Evolutionary conservation across 2,113 vertebrate species (phyloP).

Genomic region (Cephalopterus ornatus): DNA sequence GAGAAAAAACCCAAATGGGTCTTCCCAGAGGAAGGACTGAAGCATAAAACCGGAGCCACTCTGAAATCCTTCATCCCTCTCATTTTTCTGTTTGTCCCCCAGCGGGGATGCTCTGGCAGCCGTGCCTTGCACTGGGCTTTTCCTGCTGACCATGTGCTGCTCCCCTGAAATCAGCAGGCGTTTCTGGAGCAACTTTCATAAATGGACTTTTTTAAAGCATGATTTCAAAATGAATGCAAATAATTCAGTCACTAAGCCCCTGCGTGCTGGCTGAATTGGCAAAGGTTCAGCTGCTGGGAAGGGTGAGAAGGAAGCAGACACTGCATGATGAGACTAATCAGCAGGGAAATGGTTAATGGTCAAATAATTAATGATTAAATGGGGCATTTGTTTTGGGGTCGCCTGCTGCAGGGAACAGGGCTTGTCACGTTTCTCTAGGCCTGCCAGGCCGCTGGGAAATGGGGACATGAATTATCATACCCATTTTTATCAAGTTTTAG

Average conservation of each 20-base stretch:
- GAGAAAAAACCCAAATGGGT: background rate
- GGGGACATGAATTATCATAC: background rate
- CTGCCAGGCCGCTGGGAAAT: background rate
- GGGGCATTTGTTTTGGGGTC: background rate
- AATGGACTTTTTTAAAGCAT: background rate
- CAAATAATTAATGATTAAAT: background rate
- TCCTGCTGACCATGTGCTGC: background rate
- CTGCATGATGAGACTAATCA: background rate
- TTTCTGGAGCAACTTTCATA: background rate
- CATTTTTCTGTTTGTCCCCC: background rate
- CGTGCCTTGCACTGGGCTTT: background rate
- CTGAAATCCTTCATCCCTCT: background rate
- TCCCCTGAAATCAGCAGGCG: background rate
- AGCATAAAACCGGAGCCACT: background rate
- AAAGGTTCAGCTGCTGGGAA: background rate
- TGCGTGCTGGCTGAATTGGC: fast-evolving
- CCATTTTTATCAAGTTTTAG: background rate
- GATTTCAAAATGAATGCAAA: background rate
- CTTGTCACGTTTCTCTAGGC: background rate
- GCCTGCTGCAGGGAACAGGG: background rate
- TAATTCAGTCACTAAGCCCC: background rate
- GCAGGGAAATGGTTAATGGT: background rate
- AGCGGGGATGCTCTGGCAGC: background rate
- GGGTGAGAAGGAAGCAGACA: background rate
- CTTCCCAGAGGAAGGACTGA: background rate